These are phyloP conservation scores for Branchipolynoe longqiensis DNA, from an alignment of 2,888 invertebrate species.

Conservation along the genomic window DNA sequence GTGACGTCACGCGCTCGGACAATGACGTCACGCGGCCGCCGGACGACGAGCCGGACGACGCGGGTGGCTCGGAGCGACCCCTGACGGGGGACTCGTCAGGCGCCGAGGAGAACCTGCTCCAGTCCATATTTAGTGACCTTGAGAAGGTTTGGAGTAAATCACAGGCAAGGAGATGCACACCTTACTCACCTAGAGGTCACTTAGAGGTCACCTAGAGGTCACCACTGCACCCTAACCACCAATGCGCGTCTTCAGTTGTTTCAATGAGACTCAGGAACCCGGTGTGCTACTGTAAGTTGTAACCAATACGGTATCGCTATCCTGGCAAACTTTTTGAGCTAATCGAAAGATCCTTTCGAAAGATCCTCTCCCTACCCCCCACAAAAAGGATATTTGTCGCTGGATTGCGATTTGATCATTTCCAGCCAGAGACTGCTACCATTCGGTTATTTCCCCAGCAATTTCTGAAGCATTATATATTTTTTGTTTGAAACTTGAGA, in stretches of 20 bases:
- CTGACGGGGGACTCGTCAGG: not conserved
- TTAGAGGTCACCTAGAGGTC: not conserved
- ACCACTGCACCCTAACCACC: not conserved
- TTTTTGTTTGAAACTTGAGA: not conserved
- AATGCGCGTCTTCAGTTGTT: not conserved
- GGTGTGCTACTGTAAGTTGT: too few species aligned
- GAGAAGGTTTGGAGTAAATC: slow-evolving; percentile 51
- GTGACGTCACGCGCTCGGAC: not conserved
- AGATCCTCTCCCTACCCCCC: too few species aligned
- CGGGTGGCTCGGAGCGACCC: not conserved
- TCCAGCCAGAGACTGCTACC: not conserved
- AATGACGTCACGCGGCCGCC: not conserved
- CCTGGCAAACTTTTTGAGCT: too few species aligned
- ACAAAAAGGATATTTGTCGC: too few species aligned
- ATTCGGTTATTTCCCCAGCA: not conserved
- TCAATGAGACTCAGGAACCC: too few species aligned
- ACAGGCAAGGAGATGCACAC: slow-evolving; percentile 21
- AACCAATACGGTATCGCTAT: too few species aligned
- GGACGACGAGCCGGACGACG: not conserved
- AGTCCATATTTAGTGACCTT: slow-evolving; percentile 49
- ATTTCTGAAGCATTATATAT: not conserved
- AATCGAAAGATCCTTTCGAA: too few species aligned
- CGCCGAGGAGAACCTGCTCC: slow-evolving; percentile 22
- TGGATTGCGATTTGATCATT: too few species aligned
- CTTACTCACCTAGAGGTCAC: not conserved